These are phyloP conservation scores for Orchesellides sinensis DNA, from an alignment of 2,888 invertebrate species.

Conservation along the genomic window DNA sequence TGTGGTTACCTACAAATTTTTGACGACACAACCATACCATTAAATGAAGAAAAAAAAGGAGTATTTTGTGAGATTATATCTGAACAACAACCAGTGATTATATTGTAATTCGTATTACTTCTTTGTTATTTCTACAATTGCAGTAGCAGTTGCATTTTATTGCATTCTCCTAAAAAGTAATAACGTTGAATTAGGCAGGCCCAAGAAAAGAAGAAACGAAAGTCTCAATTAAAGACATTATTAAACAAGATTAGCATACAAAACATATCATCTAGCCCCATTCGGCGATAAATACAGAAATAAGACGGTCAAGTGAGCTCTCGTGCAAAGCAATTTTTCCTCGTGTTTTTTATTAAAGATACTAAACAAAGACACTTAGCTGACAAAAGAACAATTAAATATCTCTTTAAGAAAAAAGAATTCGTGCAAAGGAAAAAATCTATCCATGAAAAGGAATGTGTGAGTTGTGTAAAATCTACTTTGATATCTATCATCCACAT, in stretches of 20 bases:
- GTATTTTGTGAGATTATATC: constrained; percentile 56
- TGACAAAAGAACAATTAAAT: constrained; percentile 42
- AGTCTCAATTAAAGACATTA: constrained; percentile 54
- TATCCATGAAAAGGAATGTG: constrained; percentile 19
- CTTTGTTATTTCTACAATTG: constrained; percentile 55
- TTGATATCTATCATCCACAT: constrained; percentile 43
- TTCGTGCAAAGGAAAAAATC: constrained; percentile 32
- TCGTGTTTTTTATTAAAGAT: neutral
- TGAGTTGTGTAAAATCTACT: constrained; percentile 40
- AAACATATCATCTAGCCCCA: constrained; percentile 58
- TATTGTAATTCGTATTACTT: constrained; percentile 56
- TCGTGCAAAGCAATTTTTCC: constrained; percentile 18
- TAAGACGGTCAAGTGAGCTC: neutral
- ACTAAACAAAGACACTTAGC: neutral
- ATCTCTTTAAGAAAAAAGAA: constrained; percentile 7
- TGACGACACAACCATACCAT: constrained; percentile 60
- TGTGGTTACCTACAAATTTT: constrained; percentile 63
- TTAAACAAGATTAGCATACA: constrained; percentile 34
- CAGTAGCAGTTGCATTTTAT: constrained; percentile 62
- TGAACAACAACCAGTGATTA: constrained; percentile 50
- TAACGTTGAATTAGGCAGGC: neutral
- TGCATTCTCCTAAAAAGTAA: constrained; percentile 51
- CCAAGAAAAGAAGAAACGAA: constrained; percentile 28
- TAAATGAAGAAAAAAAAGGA: constrained; percentile 36
- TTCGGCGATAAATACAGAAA: neutral